Evolutionary conservation across 2,888 invertebrate genomes (phyloP).

Genomic region (Lithophane semibrunnea): DNA sequence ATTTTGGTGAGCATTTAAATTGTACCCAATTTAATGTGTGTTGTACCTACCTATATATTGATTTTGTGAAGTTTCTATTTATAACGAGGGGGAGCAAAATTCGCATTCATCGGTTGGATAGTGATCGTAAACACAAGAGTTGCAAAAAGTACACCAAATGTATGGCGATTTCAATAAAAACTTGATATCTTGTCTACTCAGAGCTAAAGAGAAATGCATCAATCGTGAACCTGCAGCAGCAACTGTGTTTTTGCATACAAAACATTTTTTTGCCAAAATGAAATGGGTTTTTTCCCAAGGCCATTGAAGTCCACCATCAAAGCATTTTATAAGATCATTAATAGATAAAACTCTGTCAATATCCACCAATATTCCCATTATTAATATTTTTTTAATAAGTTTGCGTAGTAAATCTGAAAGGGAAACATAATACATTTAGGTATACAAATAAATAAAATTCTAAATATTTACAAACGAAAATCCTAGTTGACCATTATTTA

Average conservation of each 20-base stretch:
- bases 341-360: constrained; percentile 23
- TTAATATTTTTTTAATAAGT: neutral
- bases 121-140: constrained; percentile 10
- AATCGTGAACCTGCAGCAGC: constrained; percentile 12
- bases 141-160: constrained; percentile 7
- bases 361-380: constrained; percentile 28
- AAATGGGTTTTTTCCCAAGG: neutral
- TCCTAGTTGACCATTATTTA: neutral
- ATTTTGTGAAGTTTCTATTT: constrained; percentile 5
- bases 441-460: neutral
- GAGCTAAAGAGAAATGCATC: constrained; percentile 13
- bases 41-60: neutral
- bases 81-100: neutral
- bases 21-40: too few species aligned
- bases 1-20: too few species aligned
- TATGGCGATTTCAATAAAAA: constrained; percentile 18
- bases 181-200: neutral
- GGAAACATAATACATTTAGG: neutral
- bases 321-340: constrained; percentile 18
- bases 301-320: constrained; percentile 20
- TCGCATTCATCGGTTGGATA: constrained; percentile 21
- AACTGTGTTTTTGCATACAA: constrained; percentile 24
- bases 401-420: constrained; percentile 7
- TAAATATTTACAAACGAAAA: neutral
- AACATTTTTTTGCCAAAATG: too few species aligned